Evolutionary conservation across 1,140 invertebrate genomes (phyloP), one percentile per base, ranked within the genome.

Genomic region (Rhyzopertha dominica): DNA sequence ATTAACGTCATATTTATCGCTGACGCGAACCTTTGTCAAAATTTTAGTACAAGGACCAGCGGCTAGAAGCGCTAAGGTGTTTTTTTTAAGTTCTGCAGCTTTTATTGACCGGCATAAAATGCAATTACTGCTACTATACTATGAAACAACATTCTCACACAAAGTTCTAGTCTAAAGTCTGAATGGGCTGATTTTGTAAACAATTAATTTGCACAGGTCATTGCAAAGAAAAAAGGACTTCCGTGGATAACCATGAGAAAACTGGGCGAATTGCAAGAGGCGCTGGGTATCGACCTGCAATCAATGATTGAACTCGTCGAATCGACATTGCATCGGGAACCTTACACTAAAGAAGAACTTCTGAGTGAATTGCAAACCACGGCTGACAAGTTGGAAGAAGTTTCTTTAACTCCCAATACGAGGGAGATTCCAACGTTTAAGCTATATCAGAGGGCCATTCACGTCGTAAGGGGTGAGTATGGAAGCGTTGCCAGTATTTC

Each of bases 291-390:
- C 30, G 76, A 68, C 47, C 71, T 93, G 12, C 63, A 77, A 30
- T 79, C 90, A 57, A 85, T 91, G 78, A 69, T 81, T 34, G 42
- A 63, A 5, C 54, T 89, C 19, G 83, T 88, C 1, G 61, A 77
- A 17, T 61, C 78, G 30, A 61, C 73, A 40, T 66, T 95, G 9
- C 81, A 84, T 49, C 70, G 80, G 51, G 74, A 80, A 22, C 70
- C 80, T 0, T 97, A 95, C 59, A 79, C 74, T 10, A 81, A 85
- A 51, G 63, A 76, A 8, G 91, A 97, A 71, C 74, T 97, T 45
- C 71, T 75, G 49, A 47, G 68, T 24, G 64, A 80, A 31, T 73
- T 95, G 37, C 74, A 73, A 13, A 76, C 87, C 0, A 77, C 70
- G 24, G 69, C 76, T 51, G 70, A 81, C 24, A 76, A 82, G 53